Evolutionary conservation across 1,140 invertebrate genomes (phyloP).

Genomic region (Sinonovacula constricta): DNA sequence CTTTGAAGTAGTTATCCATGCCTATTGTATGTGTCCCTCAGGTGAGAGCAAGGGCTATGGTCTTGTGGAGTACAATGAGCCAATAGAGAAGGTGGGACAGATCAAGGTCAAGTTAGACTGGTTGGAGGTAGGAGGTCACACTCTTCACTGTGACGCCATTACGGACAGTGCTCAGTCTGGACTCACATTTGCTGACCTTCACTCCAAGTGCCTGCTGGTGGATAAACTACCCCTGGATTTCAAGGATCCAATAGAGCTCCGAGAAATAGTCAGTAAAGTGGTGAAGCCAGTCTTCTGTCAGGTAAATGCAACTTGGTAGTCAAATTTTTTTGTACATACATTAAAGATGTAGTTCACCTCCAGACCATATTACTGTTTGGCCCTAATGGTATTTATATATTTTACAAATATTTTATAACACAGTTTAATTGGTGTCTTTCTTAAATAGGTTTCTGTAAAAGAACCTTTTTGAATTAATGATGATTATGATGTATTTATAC

Average conservation of each 20-base stretch:
- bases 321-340: too few species aligned
- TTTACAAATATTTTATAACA: too few species aligned
- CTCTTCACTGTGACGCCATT: slow-evolving; percentile 81
- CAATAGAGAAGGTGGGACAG: slow-evolving; percentile 73
- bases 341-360: too few species aligned
- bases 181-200: slow-evolving; percentile 80
- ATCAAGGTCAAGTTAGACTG: slow-evolving; percentile 80
- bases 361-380: too few species aligned
- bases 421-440: too few species aligned
- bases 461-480: too few species aligned
- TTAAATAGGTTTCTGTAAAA: too few species aligned
- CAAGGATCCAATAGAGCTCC: slow-evolving; percentile 81
- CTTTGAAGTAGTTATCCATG: too few species aligned
- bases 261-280: slow-evolving; percentile 80
- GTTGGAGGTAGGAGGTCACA: slow-evolving; percentile 74
- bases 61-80: slow-evolving; percentile 82
- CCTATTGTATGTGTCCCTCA: slow-evolving; percentile 35
- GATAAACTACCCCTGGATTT: slow-evolving; percentile 81
- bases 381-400: too few species aligned
- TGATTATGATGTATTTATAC: too few species aligned
- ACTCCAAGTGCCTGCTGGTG: slow-evolving; percentile 81
- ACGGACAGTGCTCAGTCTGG: slow-evolving; percentile 67
- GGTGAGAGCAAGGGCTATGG: slow-evolving; percentile 82
- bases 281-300: slow-evolving; percentile 83
- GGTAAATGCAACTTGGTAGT: too few species aligned